A percentile compares a stretch with the other conserved stretches of the same genome.
Conservation (phyloP, 2,113 vertebrate species). For the Protobothrops mucrosquamatus region DNA sequence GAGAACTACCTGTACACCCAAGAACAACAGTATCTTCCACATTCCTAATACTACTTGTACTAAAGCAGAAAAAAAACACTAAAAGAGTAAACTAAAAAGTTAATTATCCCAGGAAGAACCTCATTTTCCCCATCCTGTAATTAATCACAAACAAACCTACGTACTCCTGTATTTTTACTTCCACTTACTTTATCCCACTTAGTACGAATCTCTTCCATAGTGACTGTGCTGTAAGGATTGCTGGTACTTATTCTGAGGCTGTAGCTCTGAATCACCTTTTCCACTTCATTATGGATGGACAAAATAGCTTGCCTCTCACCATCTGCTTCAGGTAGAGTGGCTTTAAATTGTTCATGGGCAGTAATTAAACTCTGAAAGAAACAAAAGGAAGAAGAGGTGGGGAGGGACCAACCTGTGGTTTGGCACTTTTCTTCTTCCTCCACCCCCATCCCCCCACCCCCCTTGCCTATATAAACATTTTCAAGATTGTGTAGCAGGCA, state of each 20-base stretch:
- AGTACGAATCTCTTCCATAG: slow-evolving; percentile 83
- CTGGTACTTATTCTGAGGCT: slow-evolving; percentile 81
- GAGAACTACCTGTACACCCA: background rate
- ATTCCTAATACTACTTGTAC: background rate
- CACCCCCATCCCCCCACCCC: background rate
- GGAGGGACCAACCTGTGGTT: background rate
- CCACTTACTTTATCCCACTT: slow-evolving; percentile 94
- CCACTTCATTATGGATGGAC: slow-evolving; percentile 94
- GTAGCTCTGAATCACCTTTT: slow-evolving; percentile 96
- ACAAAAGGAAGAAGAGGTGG: slow-evolving; percentile 20
- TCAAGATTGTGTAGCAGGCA: background rate
- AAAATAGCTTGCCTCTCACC: slow-evolving; percentile 92
- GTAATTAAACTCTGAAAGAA: slow-evolving; percentile 85
- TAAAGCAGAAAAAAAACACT: background rate
- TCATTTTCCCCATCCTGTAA: slow-evolving; percentile 5
- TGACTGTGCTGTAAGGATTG: slow-evolving; percentile 92
- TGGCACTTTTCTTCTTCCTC: background rate
- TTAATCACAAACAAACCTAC: slow-evolving; percentile 9
- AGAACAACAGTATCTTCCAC: background rate
- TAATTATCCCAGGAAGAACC: background rate
- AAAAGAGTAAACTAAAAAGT: background rate
- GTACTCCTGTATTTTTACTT: slow-evolving; percentile 11
- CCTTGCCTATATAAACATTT: background rate
- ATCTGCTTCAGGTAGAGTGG: slow-evolving; percentile 85
- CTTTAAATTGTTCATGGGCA: slow-evolving; percentile 92